Percentiles rank a stretch among this genome's conserved stretches.
Evolutionary conservation across 2,888 invertebrate genomes (phyloP).

Genomic region (Sialis lutaria): DNA sequence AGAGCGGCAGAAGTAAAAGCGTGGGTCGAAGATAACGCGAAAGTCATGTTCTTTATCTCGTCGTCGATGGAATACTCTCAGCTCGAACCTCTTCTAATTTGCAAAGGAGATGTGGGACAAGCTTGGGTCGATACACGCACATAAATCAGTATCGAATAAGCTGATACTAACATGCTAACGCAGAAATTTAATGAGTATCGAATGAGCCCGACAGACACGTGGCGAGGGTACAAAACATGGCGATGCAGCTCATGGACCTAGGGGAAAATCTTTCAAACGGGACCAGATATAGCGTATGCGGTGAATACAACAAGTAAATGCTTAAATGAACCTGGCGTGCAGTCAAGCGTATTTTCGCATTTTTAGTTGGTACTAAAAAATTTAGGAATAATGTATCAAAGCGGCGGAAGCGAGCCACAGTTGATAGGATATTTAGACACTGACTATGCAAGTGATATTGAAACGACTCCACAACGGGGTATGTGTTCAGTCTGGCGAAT

Average conservation of each 20-base stretch:
- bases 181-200: conserved; percentile 6
- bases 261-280: conserved; percentile 5
- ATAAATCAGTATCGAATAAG: conserved; percentile 8
- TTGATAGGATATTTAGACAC: conserved; percentile 5
- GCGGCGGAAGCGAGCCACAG: conserved; percentile 5
- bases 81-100: not conserved
- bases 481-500: conserved; percentile 10
- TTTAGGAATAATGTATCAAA: conserved; percentile 6
- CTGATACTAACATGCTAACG: no score
- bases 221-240: not conserved
- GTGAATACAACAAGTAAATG: conserved; percentile 5
- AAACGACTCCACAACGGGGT: conserved; percentile 10
- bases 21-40: no score
- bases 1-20: no score
- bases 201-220: conserved; percentile 7
- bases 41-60: not conserved
- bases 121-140: no score
- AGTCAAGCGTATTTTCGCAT: conserved; percentile 10
- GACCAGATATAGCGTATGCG: conserved; percentile 6
- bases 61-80: not conserved
- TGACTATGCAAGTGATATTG: conserved; percentile 3
- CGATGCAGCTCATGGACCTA: conserved; percentile 4
- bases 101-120: conserved; percentile 10
- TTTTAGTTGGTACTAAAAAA: conserved; percentile 11
- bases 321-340: conserved; percentile 3